Evolutionary conservation across 2,888 invertebrate species (phyloP), one percentile per base, ranked within the genome.

Genomic region (Scrobipalpa atriplicella): DNA sequence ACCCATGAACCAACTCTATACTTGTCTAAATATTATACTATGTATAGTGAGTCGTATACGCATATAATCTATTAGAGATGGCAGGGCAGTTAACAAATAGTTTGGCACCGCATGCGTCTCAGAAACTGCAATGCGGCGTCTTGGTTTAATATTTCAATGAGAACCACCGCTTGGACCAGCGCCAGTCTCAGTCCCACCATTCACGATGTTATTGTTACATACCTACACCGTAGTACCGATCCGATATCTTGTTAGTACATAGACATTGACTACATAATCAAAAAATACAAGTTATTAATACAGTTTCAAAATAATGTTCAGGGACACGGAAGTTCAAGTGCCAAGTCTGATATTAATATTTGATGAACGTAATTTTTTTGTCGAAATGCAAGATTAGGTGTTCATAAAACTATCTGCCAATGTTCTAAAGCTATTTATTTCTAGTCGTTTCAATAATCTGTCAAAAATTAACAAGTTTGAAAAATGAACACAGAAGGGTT

Each of bases 121-220:
- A 86, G 86, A 82, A 80, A 79, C 88, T 83, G 87, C 86, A 87
- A 70, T 86, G 86, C 86, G 84, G 83, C 85, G 87, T 88, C 90
- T 91, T 90, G 89, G 90, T 84, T 89, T 89, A 89, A 92, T 92
- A 92, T 90, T 92, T 92, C 92, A 92, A 91, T 92, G 86, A 87
- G 82, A 81, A 90, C 86, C 82, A 85, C 81, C 80, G 77, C 78
- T 90, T 92, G 92, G 92, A 89, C 73, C 82, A 62, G 52, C 72
- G 92, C 92, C 92, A 92, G 87, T 85, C 71, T 21, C 13, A 66
- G 69, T 70, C 66, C 65, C 75, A 75, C 73, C 73, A 76, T 75
- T 78, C 76, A 78, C 73, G 72, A 72, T 71, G 72, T 66, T 71
- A 72, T 71, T 65, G 52, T 18, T 63, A 51, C 43, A 19, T 19